A percentile compares a stretch with the other conserved stretches of the same genome.
Conservation (phyloP, 2,113 vertebrate species). For the Callorhinus ursinus region DNA sequence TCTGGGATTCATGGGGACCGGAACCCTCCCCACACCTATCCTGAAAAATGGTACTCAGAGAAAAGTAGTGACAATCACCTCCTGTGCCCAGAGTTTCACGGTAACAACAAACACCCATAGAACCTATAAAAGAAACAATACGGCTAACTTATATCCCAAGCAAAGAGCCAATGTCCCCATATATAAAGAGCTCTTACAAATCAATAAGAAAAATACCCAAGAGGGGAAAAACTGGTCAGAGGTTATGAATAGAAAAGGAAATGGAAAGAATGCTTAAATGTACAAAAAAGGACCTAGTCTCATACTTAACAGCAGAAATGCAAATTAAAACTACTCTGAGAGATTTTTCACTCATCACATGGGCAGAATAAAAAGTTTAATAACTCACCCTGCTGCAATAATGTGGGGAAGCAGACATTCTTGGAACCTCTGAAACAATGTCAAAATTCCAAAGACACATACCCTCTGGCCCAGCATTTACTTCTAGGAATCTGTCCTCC, state of each 20-base stretch:
- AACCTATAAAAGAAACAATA: background rate
- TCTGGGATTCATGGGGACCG: no score
- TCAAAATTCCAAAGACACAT: background rate
- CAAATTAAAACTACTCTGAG: background rate
- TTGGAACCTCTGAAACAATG: background rate
- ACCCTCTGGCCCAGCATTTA: background rate
- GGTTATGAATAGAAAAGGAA: background rate
- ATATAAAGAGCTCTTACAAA: conserved; percentile 61
- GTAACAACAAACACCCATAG: background rate
- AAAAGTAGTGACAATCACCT: background rate
- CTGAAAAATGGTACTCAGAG: background rate
- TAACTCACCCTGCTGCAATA: background rate
- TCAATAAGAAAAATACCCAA: conserved; percentile 39
- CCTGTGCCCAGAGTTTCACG: background rate
- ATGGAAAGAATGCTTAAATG: background rate
- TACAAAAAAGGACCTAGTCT: background rate
- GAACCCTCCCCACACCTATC: background rate
- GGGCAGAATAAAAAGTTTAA: background rate
- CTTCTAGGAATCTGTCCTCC: conserved; percentile 51
- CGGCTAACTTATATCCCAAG: background rate
- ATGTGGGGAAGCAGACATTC: background rate
- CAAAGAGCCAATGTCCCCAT: background rate
- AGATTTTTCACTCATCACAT: background rate
- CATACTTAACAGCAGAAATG: background rate
- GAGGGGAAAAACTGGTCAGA: background rate